Conservation (phyloP, 2,113 vertebrate species). For the Pelvicachromis taeniatus region DNA sequence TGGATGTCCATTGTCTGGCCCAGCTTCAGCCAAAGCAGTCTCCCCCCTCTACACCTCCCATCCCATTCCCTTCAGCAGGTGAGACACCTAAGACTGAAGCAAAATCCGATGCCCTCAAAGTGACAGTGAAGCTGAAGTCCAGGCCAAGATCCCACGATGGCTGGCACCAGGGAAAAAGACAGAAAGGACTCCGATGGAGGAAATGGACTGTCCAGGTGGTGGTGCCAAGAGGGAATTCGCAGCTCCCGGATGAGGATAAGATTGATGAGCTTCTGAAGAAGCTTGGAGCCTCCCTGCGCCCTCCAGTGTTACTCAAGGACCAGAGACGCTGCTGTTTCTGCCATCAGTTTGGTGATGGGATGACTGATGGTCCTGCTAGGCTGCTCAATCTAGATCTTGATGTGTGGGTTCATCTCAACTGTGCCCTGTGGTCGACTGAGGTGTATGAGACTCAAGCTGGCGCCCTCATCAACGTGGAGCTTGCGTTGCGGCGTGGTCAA, state of each 20-base stretch:
- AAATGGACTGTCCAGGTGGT: constrained; percentile 93
- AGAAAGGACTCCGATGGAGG: constrained; percentile 91
- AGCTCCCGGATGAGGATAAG: constrained; percentile 85
- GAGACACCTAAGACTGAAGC: constrained; percentile 79
- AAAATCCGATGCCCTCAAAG: constrained; percentile 87
- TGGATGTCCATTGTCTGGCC: constrained; percentile 91
- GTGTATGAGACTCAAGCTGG: constrained; percentile 99
- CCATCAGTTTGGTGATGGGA: constrained; percentile 91
- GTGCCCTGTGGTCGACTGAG: constrained; percentile 96
- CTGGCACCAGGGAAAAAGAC: constrained; percentile 82
- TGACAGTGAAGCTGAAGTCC: constrained; percentile 90
- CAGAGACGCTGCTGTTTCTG: constrained; percentile 93
- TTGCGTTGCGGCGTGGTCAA: constrained; percentile 86
- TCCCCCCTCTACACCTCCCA: constrained; percentile 78
- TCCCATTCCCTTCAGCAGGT: constrained; percentile 74
- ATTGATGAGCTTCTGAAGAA: constrained; percentile 87
- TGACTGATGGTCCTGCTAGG: constrained; percentile 90
- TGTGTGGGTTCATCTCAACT: constrained; percentile 96
- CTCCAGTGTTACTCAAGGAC: constrained; percentile 82
- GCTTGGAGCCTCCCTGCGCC: constrained; percentile 85
- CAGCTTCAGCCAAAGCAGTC: constrained; percentile 84
- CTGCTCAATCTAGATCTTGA: constrained; percentile 96
- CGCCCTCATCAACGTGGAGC: constrained; percentile 94
- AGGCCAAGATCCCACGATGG: constrained; percentile 78
- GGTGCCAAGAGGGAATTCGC: constrained; percentile 81